phyloP scores from a whole-genome alignment of 2,113 vertebrate species.

The Heterochromis multidens region DNA sequence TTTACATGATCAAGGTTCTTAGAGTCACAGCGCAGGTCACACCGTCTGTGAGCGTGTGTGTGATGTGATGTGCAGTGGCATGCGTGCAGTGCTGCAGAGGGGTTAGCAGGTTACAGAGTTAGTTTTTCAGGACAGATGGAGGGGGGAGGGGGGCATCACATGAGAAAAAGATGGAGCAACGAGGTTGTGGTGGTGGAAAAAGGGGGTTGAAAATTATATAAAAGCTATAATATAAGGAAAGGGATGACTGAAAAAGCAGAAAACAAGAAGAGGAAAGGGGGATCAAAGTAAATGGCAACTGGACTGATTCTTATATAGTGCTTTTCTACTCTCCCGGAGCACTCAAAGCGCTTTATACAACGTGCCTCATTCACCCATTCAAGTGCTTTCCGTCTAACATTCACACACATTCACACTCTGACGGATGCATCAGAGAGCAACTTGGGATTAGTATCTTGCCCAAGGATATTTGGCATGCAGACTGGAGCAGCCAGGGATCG shows the following conservation, averaged over 20 bases:
- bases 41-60: constrained; percentile 11
- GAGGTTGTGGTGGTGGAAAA: not conserved
- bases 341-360: no score
- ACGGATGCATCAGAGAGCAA: no score
- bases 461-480: no score
- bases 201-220: not conserved
- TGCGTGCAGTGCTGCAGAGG: constrained; percentile 32
- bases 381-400: no score
- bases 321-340: no score
- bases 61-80: constrained; percentile 53
- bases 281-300: no score
- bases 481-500: no score
- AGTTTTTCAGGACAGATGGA: not conserved
- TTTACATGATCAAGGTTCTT: constrained; percentile 51
- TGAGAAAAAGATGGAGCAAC: not conserved
- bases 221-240: not conserved
- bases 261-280: not conserved
- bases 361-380: no score
- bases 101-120: constrained; percentile 48
- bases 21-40: constrained; percentile 39
- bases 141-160: not conserved
- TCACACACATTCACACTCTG: no score
- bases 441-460: no score
- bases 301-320: no score
- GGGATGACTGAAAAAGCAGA: not conserved